Evolutionary conservation across 35 echinoderm and acorn worm species (phyloP).

Genomic region (Acanthaster planci): DNA sequence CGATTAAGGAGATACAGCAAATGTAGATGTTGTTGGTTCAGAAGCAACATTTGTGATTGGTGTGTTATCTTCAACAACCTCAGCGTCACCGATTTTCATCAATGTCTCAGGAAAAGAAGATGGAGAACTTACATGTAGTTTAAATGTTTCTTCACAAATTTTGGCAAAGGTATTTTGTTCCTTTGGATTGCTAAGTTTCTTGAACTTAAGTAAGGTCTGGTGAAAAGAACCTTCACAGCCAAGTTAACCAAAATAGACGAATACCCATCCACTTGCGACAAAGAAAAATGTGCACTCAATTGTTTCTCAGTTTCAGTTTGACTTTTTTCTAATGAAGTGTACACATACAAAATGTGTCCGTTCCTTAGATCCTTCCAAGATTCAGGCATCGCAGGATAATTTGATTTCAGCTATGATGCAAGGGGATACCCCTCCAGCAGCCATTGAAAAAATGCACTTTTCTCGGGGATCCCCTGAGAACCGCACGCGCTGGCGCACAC

Average conservation of each 20-base stretch:
- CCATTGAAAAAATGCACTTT: neutral
- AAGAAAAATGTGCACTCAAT: constrained; percentile 23
- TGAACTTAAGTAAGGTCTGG: constrained; percentile 32
- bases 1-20: too few relatives aligned
- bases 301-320: constrained; percentile 36
- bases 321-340: constrained; percentile 28
- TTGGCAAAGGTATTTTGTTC: constrained; percentile 48
- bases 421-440: neutral
- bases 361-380: too few relatives aligned
- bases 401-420: constrained; percentile 16
- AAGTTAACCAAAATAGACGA: constrained; percentile 27
- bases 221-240: constrained; percentile 39
- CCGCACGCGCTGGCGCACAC: neutral
- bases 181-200: constrained; percentile 54
- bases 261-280: constrained; percentile 18
- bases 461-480: neutral
- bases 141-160: constrained; percentile 48
- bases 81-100: neutral
- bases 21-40: too few relatives aligned
- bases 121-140: too few relatives aligned
- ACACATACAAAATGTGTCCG: constrained; percentile 41
- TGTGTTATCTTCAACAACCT: neutral
- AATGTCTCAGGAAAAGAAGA: constrained; percentile 58
- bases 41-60: neutral
- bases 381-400: too few relatives aligned